These are phyloP conservation scores for Simalia tracyae DNA, from an alignment of 2,797 vertebrate species.

Conservation along the genomic window DNA sequence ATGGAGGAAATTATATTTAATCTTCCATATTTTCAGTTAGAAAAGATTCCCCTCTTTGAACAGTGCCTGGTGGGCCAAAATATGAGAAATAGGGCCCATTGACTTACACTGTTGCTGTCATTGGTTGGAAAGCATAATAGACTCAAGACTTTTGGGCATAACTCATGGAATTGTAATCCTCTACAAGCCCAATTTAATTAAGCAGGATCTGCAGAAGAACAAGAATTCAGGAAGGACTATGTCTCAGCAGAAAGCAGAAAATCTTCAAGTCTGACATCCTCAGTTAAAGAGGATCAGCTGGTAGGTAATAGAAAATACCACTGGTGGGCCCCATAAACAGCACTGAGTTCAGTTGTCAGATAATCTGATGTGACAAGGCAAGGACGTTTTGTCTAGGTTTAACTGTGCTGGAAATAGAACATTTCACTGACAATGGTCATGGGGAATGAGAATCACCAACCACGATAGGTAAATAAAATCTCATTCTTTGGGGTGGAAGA, in stretches of 20 bases:
- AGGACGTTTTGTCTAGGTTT: too few relatives aligned
- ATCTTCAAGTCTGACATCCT: too few relatives aligned
- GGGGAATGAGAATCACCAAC: background rate
- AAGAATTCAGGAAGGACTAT: too few relatives aligned
- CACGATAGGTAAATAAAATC: background rate
- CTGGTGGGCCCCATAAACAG: too few relatives aligned
- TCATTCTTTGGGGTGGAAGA: background rate
- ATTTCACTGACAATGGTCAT: too few relatives aligned
- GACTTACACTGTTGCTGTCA: background rate
- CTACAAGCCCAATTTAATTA: background rate
- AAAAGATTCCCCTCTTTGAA: conserved; percentile 40
- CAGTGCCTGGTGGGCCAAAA: conserved; percentile 25
- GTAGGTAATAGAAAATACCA: too few relatives aligned
- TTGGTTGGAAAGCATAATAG: fast-evolving
- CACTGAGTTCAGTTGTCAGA: too few relatives aligned
- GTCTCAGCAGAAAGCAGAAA: too few relatives aligned
- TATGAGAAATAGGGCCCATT: background rate
- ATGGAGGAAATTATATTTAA: conserved; percentile 63
- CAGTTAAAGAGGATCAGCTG: too few relatives aligned
- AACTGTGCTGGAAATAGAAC: too few relatives aligned
- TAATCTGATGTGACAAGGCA: too few relatives aligned
- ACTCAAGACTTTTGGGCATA: background rate
- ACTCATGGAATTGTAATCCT: background rate
- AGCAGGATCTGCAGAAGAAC: background rate
- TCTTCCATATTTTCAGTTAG: conserved; percentile 49